Percentiles rank a stretch among this genome's conserved stretches.
Conservation (phyloP, 2,797 vertebrate genomes). For the Microhierax caerulescens region DNA sequence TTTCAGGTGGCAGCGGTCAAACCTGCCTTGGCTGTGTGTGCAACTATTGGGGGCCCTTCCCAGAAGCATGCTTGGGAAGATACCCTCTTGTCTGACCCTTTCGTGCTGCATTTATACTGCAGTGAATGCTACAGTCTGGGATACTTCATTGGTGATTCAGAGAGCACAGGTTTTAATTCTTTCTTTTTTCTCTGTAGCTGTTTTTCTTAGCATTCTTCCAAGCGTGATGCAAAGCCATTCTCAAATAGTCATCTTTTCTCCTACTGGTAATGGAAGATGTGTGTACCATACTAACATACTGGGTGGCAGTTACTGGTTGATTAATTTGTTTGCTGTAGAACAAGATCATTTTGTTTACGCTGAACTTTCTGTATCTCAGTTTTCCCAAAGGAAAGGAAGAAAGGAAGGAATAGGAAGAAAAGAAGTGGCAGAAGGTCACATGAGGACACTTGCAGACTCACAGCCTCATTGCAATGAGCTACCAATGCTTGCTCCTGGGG, state of each 20-base stretch:
- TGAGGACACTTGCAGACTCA: not conserved
- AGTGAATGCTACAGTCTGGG: not conserved
- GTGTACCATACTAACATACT: not conserved
- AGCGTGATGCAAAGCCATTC: not conserved
- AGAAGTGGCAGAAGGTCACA: not conserved
- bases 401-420: not conserved
- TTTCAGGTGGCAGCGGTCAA: not conserved
- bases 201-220: not conserved
- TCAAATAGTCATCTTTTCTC: not conserved
- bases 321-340: not conserved
- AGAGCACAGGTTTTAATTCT: not conserved
- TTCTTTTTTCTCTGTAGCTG: not conserved
- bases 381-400: not conserved
- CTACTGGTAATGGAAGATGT: not conserved
- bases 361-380: not conserved
- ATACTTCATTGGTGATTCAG: not conserved
- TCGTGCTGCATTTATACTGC: not conserved
- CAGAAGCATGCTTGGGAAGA: not conserved
- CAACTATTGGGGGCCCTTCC: not conserved
- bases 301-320: not conserved
- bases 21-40: not conserved
- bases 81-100: not conserved
- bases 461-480: not conserved
- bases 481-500: not conserved
- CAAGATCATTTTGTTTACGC: not conserved